Evolutionary conservation across 2,888 invertebrate genomes (phyloP).

Genomic region (Hermodice carunculata): DNA sequence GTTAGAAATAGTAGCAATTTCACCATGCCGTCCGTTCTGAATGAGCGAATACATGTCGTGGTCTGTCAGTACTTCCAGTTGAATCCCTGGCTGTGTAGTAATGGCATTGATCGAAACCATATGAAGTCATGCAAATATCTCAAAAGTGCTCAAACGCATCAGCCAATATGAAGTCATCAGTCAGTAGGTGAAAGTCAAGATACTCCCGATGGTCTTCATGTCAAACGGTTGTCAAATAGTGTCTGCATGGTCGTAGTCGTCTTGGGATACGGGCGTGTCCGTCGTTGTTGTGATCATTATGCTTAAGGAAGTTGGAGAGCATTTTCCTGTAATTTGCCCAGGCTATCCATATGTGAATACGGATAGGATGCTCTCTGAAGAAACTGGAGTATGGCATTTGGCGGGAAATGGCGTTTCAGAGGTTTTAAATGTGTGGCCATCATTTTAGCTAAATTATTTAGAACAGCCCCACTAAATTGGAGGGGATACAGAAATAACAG

Average conservation of each 20-base stretch:
- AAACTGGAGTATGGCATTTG: too few species aligned
- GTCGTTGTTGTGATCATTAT: background rate
- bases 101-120: too few species aligned
- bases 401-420: too few species aligned
- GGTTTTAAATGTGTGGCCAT: too few species aligned
- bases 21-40: constrained; percentile 25
- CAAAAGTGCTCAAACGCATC: background rate
- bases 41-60: constrained; percentile 47
- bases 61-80: constrained; percentile 52
- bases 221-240: constrained; percentile 38
- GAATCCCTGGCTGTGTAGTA: constrained; percentile 44
- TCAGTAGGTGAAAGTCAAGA: constrained; percentile 40
- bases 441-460: too few species aligned
- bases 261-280: background rate
- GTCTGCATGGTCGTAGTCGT: background rate
- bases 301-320: background rate
- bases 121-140: background rate
- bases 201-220: background rate
- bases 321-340: background rate
- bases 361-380: too few species aligned
- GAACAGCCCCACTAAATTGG: too few species aligned
- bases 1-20: background rate
- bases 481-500: constrained; percentile 36
- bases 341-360: too few species aligned
- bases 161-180: background rate